phyloP scores from a whole-genome alignment of 2,888 invertebrate species.

The Hypomecis punctinalis region DNA sequence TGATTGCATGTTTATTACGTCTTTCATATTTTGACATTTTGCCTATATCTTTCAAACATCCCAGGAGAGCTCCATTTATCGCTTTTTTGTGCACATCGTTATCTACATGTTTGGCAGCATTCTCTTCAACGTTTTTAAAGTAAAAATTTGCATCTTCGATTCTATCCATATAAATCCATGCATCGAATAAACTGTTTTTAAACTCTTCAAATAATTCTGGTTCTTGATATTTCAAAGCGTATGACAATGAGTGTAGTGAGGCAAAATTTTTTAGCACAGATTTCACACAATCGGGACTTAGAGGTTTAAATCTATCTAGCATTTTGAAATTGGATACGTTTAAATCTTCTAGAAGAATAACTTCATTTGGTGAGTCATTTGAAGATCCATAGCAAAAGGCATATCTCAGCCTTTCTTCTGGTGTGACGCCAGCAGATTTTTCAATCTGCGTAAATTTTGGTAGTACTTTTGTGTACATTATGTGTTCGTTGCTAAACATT shows the following conservation, averaged over 20 bases:
- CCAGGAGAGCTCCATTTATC: slow-evolving; percentile 25
- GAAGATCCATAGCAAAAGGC: slow-evolving; percentile 55
- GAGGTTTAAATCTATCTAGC: slow-evolving; percentile 48
- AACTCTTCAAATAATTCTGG: slow-evolving; percentile 42
- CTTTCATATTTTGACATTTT: slow-evolving; percentile 40
- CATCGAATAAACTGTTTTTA: slow-evolving; percentile 37
- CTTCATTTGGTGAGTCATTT: slow-evolving; percentile 51
- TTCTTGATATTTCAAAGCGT: slow-evolving; percentile 50
- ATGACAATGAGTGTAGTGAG: slow-evolving; percentile 52
- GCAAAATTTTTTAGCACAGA: slow-evolving; percentile 52
- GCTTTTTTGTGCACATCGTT: slow-evolving; percentile 34
- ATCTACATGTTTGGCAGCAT: slow-evolving; percentile 25
- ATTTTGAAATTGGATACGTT: slow-evolving; percentile 45
- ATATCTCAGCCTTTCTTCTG: slow-evolving; percentile 47
- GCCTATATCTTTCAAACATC: slow-evolving; percentile 1
- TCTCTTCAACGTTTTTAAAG: slow-evolving; percentile 28
- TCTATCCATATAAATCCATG: slow-evolving; percentile 25
- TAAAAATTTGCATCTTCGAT: slow-evolving; percentile 9
- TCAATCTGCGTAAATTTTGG: slow-evolving; percentile 53
- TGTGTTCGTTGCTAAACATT: slow-evolving; percentile 52
- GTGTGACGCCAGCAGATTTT: slow-evolving; percentile 44
- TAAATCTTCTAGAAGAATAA: slow-evolving; percentile 60
- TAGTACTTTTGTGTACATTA: slow-evolving; percentile 53
- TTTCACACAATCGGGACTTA: slow-evolving; percentile 47
- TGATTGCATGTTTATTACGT: slow-evolving; percentile 46